Percentiles rank a stretch among this genome's conserved stretches.
Evolutionary conservation across 2,113 vertebrate genomes (phyloP).

Genomic region (Dendropsophus ebraccatus): DNA sequence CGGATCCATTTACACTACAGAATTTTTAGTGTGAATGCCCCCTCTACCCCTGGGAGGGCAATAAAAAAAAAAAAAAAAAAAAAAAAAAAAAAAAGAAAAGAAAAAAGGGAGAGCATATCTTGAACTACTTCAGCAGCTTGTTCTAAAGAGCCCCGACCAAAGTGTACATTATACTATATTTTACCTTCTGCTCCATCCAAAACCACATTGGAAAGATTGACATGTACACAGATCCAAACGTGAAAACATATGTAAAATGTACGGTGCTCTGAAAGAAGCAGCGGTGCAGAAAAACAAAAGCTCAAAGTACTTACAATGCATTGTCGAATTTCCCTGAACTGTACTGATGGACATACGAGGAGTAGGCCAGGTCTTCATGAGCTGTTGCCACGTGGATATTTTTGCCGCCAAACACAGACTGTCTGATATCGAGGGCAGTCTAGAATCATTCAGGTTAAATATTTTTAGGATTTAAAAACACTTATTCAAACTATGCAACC

Average conservation of each 20-base stretch:
- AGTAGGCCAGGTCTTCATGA: constrained; percentile 96
- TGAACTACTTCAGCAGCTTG: too few species aligned
- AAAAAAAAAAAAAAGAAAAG: not conserved
- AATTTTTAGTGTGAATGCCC: too few species aligned
- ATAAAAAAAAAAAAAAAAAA: too few species aligned
- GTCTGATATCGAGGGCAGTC: constrained; percentile 96
- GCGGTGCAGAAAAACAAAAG: not conserved
- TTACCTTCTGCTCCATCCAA: too few species aligned
- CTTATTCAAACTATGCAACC: not conserved
- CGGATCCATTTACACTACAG: too few species aligned
- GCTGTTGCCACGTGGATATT: constrained; percentile 98
- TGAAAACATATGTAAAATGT: too few species aligned
- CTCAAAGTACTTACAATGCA: constrained; percentile 87
- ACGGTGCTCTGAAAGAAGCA: too few species aligned
- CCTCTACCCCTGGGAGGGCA: too few species aligned
- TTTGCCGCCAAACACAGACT: constrained; percentile 98
- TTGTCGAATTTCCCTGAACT: constrained; percentile 99
- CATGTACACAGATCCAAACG: not conserved
- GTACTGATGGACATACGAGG: constrained; percentile 98
- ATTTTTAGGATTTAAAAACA: not conserved
- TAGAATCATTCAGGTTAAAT: constrained; percentile 64
- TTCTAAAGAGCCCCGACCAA: too few species aligned
- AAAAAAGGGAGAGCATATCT: too few species aligned
- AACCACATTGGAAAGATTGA: too few species aligned
- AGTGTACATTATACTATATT: too few species aligned